Base-by-base conservation (phyloP, 2,888 invertebrate species). In the Epinotia ramella region DNA sequence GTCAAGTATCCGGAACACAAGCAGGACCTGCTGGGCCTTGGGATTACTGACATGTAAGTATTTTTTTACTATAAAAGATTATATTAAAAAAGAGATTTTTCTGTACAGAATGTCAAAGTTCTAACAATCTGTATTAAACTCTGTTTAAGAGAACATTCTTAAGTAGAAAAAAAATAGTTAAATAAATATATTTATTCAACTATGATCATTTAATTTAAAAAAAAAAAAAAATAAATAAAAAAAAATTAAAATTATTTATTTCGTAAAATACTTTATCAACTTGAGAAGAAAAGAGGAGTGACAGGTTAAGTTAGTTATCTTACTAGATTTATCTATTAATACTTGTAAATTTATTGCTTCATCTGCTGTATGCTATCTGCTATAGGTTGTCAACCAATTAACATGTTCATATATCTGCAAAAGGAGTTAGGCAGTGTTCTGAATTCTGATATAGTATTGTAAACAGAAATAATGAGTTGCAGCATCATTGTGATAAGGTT, bases 11-110 rank as follows among this genome's bases (percentile, higher is more conserved):
- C 97, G 71, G 96, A 96, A 76, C 96, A 96, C 82, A 97, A 97
- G 85, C 95, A 96, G 77, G 97, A 97, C 89, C 95, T 98, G 2
- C 93, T 98, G 73, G 98, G 98, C 0, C 93, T 98, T 70, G 97
- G 97, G 12, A 97, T 98, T 73, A 96, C 97, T 70, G 98, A 98
- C 88, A 98, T 98, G 97, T 97, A 95, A 91, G 93, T 89, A 2
- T 11, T n/a, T 28, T 33, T 33, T 56, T n/a, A 6, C 1, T 46
- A 12, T 46, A 3, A 46, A 12, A 46, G 33, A 33, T 33, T 40
- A 40, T 9, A 40, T 40, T 0, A 40, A 40, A 40, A 33, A 33
- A 7, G 33, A 7, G 6, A 7, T 33, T 0, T 33, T 33, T 33
- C 33, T 33, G 33, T 33, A 33, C 7, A 33, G 6, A 33, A 33